A percentile compares a stretch with the other conserved stretches of the same genome.
These are phyloP conservation scores for Seriola aureovittata DNA, from an alignment of 2,113 vertebrate species.

Conservation along the genomic window DNA sequence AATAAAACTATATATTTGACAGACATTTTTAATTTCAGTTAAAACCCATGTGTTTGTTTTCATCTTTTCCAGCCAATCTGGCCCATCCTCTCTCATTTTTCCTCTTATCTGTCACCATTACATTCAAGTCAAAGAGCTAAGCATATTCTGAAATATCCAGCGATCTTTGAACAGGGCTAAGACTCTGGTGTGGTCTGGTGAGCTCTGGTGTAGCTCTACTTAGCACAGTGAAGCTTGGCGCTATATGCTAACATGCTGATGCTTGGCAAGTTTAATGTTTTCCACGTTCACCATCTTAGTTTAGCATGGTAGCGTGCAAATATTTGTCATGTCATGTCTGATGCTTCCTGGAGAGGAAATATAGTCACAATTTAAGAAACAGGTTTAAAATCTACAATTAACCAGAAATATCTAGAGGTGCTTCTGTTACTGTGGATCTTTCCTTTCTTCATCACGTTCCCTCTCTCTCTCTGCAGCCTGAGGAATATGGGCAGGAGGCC, in stretches of 20 bases:
- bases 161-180: not conserved
- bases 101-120: not conserved
- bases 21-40: too few relatives aligned
- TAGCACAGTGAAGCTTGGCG: not conserved
- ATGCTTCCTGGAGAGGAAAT: not conserved
- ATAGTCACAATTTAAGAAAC: not conserved
- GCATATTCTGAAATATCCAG: not conserved
- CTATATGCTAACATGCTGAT: not conserved
- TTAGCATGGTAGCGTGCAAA: too few relatives aligned
- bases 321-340: not conserved
- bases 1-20: too few relatives aligned
- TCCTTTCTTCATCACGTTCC: constrained; percentile 6
- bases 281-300: too few relatives aligned
- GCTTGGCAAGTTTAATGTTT: too few relatives aligned
- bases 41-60: not conserved
- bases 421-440: not conserved
- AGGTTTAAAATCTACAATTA: not conserved
- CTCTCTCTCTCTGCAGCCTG: constrained; percentile 84
- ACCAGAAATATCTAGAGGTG: not conserved
- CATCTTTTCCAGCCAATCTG: not conserved
- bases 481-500: constrained; percentile 96
- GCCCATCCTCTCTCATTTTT: too few relatives aligned
- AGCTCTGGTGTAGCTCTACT: not conserved
- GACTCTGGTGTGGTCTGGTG: too few relatives aligned
- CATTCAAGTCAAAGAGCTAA: not conserved